Conservation (phyloP, 2,797 vertebrate species). For the Heterohyrax brucei region DNA sequence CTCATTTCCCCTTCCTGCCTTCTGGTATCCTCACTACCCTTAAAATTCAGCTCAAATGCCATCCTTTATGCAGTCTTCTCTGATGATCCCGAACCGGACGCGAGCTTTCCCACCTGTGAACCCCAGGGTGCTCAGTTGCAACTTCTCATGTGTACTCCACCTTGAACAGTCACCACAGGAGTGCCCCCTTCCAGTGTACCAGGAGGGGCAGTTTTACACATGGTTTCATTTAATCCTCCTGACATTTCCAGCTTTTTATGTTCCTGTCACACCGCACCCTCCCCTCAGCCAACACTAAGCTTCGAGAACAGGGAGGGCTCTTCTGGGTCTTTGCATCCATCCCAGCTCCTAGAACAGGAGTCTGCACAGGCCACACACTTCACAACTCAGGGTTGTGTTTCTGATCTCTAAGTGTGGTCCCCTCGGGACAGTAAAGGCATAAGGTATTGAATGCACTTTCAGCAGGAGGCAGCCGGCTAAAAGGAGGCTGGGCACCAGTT, state of each 20-base stretch:
- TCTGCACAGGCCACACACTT: rapidly evolving
- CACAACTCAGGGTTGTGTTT: neutral
- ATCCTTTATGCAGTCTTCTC: neutral
- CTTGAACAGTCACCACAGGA: neutral
- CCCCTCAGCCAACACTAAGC: neutral
- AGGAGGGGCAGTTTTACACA: neutral
- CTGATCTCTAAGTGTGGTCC: neutral
- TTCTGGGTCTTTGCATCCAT: neutral
- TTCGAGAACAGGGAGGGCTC: neutral
- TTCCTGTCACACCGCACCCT: neutral
- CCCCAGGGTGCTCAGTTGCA: neutral
- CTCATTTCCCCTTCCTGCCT: neutral
- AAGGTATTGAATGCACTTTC: neutral
- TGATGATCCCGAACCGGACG: neutral
- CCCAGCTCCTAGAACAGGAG: neutral
- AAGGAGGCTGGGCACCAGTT: neutral
- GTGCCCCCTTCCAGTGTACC: rapidly evolving
- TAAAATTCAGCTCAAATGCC: neutral
- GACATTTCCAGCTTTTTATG: neutral
- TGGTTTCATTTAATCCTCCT: neutral
- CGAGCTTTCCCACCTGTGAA: neutral
- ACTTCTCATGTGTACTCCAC: rapidly evolving
- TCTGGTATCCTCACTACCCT: neutral
- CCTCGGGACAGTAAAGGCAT: neutral
- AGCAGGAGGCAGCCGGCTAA: neutral